Conservation (phyloP, 1,140 invertebrate genomes). For the Papilio glaucus region DNA sequence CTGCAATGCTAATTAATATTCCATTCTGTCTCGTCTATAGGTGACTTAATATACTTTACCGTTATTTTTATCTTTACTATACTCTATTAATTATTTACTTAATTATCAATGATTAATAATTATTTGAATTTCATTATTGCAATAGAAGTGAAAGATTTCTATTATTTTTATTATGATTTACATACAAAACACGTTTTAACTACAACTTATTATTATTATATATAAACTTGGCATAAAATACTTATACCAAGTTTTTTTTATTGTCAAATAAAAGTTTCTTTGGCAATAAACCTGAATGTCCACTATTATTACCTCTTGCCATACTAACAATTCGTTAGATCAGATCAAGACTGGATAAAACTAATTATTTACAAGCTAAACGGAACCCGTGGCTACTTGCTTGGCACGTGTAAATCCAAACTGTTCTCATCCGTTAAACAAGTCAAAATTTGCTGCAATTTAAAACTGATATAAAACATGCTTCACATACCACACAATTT, state of each 20-base stretch:
- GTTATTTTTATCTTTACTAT: slow-evolving; percentile 1
- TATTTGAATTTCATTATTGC: neutral
- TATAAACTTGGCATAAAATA: neutral
- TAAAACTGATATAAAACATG: slow-evolving; percentile 26
- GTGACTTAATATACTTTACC: slow-evolving; percentile 3
- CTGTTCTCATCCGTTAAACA: slow-evolving; percentile 12
- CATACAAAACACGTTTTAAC: neutral
- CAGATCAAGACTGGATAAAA: slow-evolving; percentile 28
- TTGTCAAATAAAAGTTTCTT: neutral
- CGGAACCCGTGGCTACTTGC: slow-evolving; percentile 4
- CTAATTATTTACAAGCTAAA: slow-evolving; percentile 9
- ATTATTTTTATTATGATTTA: too few relatives aligned
- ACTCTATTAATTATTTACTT: neutral
- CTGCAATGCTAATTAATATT: slow-evolving; percentile 31
- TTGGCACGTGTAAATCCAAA: slow-evolving; percentile 26
- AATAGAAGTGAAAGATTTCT: too few relatives aligned
- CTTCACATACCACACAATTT: slow-evolving; percentile 37
- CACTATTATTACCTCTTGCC: slow-evolving; percentile 28
- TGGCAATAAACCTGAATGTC: slow-evolving; percentile 29
- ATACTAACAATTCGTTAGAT: slow-evolving; percentile 25
- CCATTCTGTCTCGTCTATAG: slow-evolving; percentile 1
- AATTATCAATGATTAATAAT: too few relatives aligned
- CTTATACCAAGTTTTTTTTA: neutral
- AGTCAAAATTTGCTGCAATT: slow-evolving; percentile 15
- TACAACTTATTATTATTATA: too few relatives aligned